A percentile compares a stretch with the other conserved stretches of the same genome.
These are phyloP conservation scores for Drosophila oshimai DNA, from an alignment of 1,140 invertebrate genomes.

Conservation along the genomic window DNA sequence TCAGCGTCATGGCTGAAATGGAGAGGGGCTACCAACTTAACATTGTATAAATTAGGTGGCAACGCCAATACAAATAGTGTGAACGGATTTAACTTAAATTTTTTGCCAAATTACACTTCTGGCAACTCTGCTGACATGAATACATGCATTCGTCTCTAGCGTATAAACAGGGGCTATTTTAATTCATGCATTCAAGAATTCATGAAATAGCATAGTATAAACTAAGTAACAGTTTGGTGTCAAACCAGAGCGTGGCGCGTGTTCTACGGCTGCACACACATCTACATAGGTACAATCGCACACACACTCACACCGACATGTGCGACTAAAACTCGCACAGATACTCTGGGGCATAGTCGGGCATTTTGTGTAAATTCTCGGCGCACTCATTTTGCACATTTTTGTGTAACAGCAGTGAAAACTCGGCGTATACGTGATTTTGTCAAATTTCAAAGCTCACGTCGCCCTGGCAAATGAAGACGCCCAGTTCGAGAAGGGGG, in stretches of 20 bases:
- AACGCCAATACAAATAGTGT: no score
- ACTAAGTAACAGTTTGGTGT: conserved; percentile 77
- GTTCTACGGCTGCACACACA: conserved; percentile 11
- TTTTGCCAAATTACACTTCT: no score
- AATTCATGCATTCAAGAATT: no score
- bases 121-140: no score
- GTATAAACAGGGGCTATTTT: no score
- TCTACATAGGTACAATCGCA: conserved; percentile 7
- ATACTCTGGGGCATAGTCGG: conserved; percentile 21
- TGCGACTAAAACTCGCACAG: not conserved
- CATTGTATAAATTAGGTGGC: no score
- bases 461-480: conserved; percentile 54
- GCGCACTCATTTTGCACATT: conserved; percentile 63
- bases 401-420: conserved; percentile 73
- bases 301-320: not conserved
- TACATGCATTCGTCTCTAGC: no score
- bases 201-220: no score
- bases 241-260: conserved; percentile 60
- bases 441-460: conserved; percentile 76
- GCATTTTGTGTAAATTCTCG: conserved; percentile 67
- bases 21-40: no score
- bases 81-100: no score
- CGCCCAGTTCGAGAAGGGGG: not conserved
- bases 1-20: no score
- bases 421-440: conserved; percentile 76